Evolutionary conservation across 2,888 invertebrate species (phyloP).

Genomic region (Griposia aprilina): DNA sequence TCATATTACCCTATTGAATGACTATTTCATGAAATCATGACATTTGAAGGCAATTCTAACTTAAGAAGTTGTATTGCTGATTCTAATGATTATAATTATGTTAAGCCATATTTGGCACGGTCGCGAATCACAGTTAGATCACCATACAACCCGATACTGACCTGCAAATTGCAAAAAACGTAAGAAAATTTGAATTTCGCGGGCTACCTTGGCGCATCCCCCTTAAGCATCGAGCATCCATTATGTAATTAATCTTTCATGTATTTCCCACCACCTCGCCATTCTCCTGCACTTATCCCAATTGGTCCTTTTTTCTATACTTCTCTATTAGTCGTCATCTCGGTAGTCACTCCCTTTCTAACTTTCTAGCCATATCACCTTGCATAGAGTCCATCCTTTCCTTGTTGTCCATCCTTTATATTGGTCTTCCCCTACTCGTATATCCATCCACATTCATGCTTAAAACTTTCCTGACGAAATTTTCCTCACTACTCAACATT

Average conservation of each 20-base stretch:
- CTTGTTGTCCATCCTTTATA: not conserved
- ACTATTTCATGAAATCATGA: no score
- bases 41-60: no score
- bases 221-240: not conserved
- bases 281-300: not conserved
- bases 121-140: no score
- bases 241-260: not conserved
- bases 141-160: no score
- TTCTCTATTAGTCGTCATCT: not conserved
- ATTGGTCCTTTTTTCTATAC: not conserved
- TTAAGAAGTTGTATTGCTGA: no score
- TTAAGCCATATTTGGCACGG: no score
- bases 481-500: not conserved
- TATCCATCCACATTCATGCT: not conserved
- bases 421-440: not conserved
- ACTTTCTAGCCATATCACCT: not conserved
- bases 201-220: no score
- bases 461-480: not conserved
- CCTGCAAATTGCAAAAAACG: no score
- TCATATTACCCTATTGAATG: no score
- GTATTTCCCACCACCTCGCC: not conserved
- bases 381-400: not conserved
- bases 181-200: no score
- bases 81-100: no score
- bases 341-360: not conserved